Base-by-base conservation (phyloP, 2,888 invertebrate species). In the Euzophera pinguis region DNA sequence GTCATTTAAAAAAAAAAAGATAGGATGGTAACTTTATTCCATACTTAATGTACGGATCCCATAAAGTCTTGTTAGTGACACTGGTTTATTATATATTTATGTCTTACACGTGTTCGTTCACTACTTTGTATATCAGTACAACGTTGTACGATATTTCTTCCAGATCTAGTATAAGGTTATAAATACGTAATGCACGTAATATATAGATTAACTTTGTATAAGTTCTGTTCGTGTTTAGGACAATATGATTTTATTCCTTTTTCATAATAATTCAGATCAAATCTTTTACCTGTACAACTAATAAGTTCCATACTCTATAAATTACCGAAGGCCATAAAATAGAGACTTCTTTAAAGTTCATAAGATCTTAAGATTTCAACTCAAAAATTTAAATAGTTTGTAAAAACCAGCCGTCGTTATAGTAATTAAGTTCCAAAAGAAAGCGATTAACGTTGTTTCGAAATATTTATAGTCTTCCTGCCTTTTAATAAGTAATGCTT, bases 401-500 rank as follows among this genome's bases (percentile, higher is more conserved):
- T 29, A n/a, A 48, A 37, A 39, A 39, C 39, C 2, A n/a, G 39
- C 41, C 27, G 13, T 39, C 13, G 38, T 13, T 38, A 49, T 6
- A 27, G 16, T 39, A 50, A 39, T 50, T 50, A 39, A 39, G 32
- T 39, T 9, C 14, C 29, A 50, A 50, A 50, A 51, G 51, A 51
- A 51, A 51, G 51, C 43, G 35, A 51, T 51, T 51, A 51, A 43
- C 12, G 22, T 43, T 35, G 42, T 51, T 34, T 42, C n/a, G n/a
- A 17, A 43, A 45, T 50, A 42, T 51, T 51, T 51, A 51, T 51
- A 35, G 42, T 27, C 35, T 51, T 43, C 51, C 43, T 51, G 51
- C 10, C 35, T 27, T 13, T 43, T 42, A 50, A 50, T 22, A 43
- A 51, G 22, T 43, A 35, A 51, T 35, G 27, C 43, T 34, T 43